These are phyloP conservation scores for Drepanosiphum platanoidis DNA, from an alignment of 2,888 invertebrate genomes.

Conservation along the genomic window DNA sequence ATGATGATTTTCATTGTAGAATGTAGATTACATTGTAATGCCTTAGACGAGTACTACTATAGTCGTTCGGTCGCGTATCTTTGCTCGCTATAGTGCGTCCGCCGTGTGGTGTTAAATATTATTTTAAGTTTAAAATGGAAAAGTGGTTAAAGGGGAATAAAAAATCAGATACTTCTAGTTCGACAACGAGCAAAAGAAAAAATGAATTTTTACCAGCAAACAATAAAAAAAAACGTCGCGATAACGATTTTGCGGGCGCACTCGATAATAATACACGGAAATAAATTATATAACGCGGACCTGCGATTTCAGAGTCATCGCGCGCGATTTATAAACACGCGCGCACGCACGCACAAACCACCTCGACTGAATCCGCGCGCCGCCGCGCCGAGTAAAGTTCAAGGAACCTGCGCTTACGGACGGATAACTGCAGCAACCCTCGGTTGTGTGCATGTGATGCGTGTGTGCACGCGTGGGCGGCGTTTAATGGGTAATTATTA, in stretches of 20 bases:
- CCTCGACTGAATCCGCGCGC: neutral
- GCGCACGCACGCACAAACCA: too few relatives aligned
- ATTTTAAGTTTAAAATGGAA: conserved; percentile 26
- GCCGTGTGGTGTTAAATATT: conserved; percentile 28
- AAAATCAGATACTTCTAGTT: conserved; percentile 34
- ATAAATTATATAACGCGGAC: too few relatives aligned
- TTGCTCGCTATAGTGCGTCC: conserved; percentile 14
- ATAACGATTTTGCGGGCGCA: too few relatives aligned
- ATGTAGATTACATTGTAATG: neutral
- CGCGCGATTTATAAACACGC: too few relatives aligned
- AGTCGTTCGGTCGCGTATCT: conserved; percentile 2
- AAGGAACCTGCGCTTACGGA: neutral
- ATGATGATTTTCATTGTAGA: neutral
- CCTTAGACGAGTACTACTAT: neutral
- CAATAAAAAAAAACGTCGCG: conserved; percentile 19
- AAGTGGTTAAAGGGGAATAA: conserved; percentile 11
- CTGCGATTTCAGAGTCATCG: too few relatives aligned
- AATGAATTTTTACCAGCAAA: conserved; percentile 17
- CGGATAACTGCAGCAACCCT: conserved; percentile 12
- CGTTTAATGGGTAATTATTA: conserved; percentile 56
- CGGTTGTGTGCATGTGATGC: neutral
- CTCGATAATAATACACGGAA: too few relatives aligned
- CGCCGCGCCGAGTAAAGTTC: too few relatives aligned
- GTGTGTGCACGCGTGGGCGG: conserved; percentile 3
- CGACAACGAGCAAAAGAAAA: conserved; percentile 5